These are phyloP conservation scores for Zaprionus lineosus DNA, from an alignment of 2,888 invertebrate species.

Conservation along the genomic window DNA sequence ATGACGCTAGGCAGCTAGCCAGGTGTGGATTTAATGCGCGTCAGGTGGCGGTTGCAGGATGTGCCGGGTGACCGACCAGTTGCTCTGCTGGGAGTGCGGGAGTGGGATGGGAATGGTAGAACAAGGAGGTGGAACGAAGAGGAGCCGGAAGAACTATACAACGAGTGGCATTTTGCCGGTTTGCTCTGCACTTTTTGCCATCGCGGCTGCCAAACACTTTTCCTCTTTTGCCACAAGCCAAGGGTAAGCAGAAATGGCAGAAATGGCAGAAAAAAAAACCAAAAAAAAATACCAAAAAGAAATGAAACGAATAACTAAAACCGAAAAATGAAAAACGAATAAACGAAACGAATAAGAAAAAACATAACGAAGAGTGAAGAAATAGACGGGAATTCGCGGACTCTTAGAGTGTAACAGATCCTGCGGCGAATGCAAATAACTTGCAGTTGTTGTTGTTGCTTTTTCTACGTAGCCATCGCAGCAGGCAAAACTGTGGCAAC, in stretches of 20 bases:
- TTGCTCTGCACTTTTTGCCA: conserved; percentile 35
- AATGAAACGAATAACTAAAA: no score
- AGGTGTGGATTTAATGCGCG: conserved; percentile 69
- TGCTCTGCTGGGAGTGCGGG: not conserved
- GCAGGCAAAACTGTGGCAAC: conserved; percentile 62
- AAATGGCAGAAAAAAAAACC: conserved; percentile 3
- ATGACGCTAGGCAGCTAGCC: conserved; percentile 56
- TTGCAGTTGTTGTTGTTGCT: conserved; percentile 20
- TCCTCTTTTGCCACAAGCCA: conserved; percentile 52
- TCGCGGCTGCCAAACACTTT: conserved; percentile 60
- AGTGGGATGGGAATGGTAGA: not conserved
- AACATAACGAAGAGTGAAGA: conserved; percentile 5
- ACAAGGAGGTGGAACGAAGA: not conserved
- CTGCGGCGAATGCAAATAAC: conserved; percentile 73
- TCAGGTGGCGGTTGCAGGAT: conserved; percentile 21
- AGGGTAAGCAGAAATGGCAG: conserved; percentile 1
- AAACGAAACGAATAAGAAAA: no score
- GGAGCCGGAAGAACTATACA: not conserved
- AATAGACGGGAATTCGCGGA: conserved; percentile 31
- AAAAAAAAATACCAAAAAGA: not conserved
- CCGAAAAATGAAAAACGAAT: no score
- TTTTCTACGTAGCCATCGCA: conserved; percentile 2
- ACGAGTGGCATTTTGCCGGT: conserved; percentile 34
- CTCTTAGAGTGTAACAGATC: conserved; percentile 70
- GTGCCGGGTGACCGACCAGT: not conserved